Conservation (phyloP, 2,113 vertebrate species). For the Cyprinodon variegatus region DNA sequence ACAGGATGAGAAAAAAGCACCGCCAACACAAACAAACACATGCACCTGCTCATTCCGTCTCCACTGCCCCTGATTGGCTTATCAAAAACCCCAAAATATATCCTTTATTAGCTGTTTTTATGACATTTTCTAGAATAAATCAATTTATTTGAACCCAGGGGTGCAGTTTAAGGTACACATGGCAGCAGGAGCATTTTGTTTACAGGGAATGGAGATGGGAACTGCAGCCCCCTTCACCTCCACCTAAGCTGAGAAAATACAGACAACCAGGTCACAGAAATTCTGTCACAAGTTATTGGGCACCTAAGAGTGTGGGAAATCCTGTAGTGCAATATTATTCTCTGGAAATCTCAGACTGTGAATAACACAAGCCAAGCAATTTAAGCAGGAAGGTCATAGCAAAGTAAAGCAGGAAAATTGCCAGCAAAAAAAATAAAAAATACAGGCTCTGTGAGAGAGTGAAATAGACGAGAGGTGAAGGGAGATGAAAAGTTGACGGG, state of each 20-base stretch:
- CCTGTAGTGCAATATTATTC: slow-evolving; percentile 79
- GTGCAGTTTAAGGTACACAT: slow-evolving; percentile 29
- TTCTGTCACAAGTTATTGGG: slow-evolving; percentile 80
- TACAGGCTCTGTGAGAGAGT: slow-evolving; percentile 75
- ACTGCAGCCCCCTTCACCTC: slow-evolving; percentile 67
- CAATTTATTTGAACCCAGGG: slow-evolving; percentile 16
- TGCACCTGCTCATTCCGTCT: slow-evolving; percentile 4
- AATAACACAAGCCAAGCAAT: slow-evolving; percentile 85
- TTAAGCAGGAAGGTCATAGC: slow-evolving; percentile 82
- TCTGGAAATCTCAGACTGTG: slow-evolving; percentile 81
- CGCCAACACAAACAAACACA: slow-evolving; percentile 34
- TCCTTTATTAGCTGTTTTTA: slow-evolving; percentile 38
- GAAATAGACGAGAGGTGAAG: slow-evolving; percentile 84
- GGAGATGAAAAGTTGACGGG: slow-evolving; percentile 82
- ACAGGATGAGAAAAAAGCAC: not conserved
- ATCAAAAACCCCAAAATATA: slow-evolving; percentile 26
- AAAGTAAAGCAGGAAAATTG: slow-evolving; percentile 79
- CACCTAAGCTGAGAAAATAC: slow-evolving; percentile 68
- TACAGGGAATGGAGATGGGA: slow-evolving; percentile 40
- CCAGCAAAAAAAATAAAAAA: slow-evolving; percentile 62
- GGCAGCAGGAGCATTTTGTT: slow-evolving; percentile 50
- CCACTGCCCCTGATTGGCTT: slow-evolving; percentile 14
- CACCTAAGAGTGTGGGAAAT: slow-evolving; percentile 81
- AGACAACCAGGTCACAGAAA: slow-evolving; percentile 66
- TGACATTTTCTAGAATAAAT: slow-evolving; percentile 29